A percentile compares a stretch with the other conserved stretches of the same genome.
Evolutionary conservation across 53 echinoderm and acorn worm genomes (phyloP).

Genomic region (Crossaster papposus): DNA sequence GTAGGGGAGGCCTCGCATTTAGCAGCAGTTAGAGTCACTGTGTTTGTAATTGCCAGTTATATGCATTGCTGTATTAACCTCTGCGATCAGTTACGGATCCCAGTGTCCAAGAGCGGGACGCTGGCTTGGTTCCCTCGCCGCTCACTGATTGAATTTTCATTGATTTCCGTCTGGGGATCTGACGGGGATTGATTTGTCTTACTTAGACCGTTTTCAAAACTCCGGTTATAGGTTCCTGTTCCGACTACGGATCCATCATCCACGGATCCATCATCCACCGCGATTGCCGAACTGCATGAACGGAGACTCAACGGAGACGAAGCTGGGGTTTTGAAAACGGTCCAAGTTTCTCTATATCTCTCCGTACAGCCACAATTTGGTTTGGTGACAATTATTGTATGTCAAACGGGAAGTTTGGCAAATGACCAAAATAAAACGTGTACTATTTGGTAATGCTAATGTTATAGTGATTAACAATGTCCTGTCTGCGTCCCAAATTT

Average conservation of each 20-base stretch:
- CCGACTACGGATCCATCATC: too few relatives aligned
- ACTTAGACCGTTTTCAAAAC: too few relatives aligned
- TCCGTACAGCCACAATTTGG: not conserved
- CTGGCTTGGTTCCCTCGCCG: not conserved
- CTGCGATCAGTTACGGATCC: not conserved
- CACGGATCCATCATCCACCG: too few relatives aligned
- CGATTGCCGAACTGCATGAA: too few relatives aligned
- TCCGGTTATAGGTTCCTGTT: too few relatives aligned
- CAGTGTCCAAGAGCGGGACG: not conserved
- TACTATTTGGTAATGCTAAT: not conserved
- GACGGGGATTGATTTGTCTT: not conserved
- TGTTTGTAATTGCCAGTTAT: slow-evolving; percentile 3
- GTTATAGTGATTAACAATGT: too few relatives aligned
- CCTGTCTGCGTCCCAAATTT: too few relatives aligned
- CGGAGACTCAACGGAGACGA: too few relatives aligned
- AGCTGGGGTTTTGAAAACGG: too few relatives aligned
- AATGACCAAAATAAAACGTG: not conserved
- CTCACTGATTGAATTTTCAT: not conserved
- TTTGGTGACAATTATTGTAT: not conserved
- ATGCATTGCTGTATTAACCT: not conserved
- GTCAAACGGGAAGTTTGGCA: not conserved
- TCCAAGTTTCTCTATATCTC: too few relatives aligned
- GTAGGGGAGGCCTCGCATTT: not conserved
- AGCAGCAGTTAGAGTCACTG: not conserved
- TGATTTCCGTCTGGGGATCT: slow-evolving; percentile 11